Evolutionary conservation across 2,888 invertebrate genomes (phyloP), one percentile per base, ranked within the genome.

Genomic region (Bursaphelenchus okinawaensis): DNA sequence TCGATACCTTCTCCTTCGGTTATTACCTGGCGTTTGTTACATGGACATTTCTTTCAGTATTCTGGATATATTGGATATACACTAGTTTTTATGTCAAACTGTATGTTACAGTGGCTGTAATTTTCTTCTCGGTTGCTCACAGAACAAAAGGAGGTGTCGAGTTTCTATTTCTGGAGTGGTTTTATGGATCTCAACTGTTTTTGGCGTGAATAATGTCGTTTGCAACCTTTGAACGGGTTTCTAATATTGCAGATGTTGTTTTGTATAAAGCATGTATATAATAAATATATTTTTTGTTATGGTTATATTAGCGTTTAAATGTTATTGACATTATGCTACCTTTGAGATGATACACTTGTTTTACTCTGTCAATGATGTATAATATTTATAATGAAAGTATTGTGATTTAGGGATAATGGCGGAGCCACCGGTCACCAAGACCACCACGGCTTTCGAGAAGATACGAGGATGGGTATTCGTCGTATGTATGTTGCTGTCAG

Each of bases 161-260:
- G 56, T 75, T 75, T 57, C 58, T 76, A 28, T 63, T 76, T 20
- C 63, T 78, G 51, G 72, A 75, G 28, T 77, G 75, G 77, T 79
- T 76, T 58, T 75, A 75, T 55, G 69, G 67, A 8, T 19, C 57
- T 50, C 52, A 61, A 28, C 51, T 70, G 23, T 73, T 73, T 51
- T 40, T 69, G 23, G 63, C 66, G 19, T 20, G 40, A 40, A 3
- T 54, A 9, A 23, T 6, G 12, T 54, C 19, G 12, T 54, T 54
- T 12, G 4, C 54, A 4, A 24, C 54, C 3, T 55, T n/a, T n/a
- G 12, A 62, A 23, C 19, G 62, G 58, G n/a, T 26, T 24, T 20
- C 55, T 56, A 58, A 4, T 26, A 58, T n/a, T 23, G 7, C 23
- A 0, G 19, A 20, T 50, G n/a, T 4, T 7, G 8, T 65, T n/a